Evolutionary conservation across 2,797 vertebrate genomes (phyloP), one percentile per base, ranked within the genome.

Genomic region (Leucoraja ocellata): DNA sequence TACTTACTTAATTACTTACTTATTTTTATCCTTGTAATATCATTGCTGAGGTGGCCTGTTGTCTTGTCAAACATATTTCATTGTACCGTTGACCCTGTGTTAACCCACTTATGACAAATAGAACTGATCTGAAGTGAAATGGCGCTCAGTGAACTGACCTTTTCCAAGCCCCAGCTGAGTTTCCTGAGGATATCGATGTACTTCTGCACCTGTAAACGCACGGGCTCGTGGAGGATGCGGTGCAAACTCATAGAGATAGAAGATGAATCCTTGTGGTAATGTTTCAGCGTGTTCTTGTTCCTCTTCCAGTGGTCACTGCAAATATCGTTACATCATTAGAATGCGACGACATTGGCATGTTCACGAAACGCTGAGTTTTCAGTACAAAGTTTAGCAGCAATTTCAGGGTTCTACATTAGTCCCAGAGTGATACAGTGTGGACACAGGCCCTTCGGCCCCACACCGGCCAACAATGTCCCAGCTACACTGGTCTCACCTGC

Each of bases 291-390:
- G 0, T 94, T 94, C 94, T 94, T 95, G 18, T 95, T 96, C 0
- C 77, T 93, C 91, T 93, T 95, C 96, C 96, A 97, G 93, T 94
- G 93, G 71, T 95, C 94, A 0, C 96, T 97, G 95, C 4, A 88
- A 54, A 23, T 54, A 92, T 92, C 74, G 4, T 76, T 28, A 54
- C 21, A 58, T 16, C 91, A 88, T 83, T 68, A 13, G 14, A 94
- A 32, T 32, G 10, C 74, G 58, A 78, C 36, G 76, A 63, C 5
- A 46, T 39, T 88, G 68, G 14, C 32, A 36, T 58, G 0, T 83
- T 25, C 21, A 68, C 32, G 16, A 32, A 36, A 36, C 32, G 21
- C 84, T 23, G 63, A 36, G 16, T 10, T 36, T 21, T 2, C 16
- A 36, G 8, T 65, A 18, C 16, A 54, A 79, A n/a, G 32, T 63